Evolutionary conservation across 2,888 invertebrate species (phyloP).

Genomic region (Synergus gifuensis): DNA sequence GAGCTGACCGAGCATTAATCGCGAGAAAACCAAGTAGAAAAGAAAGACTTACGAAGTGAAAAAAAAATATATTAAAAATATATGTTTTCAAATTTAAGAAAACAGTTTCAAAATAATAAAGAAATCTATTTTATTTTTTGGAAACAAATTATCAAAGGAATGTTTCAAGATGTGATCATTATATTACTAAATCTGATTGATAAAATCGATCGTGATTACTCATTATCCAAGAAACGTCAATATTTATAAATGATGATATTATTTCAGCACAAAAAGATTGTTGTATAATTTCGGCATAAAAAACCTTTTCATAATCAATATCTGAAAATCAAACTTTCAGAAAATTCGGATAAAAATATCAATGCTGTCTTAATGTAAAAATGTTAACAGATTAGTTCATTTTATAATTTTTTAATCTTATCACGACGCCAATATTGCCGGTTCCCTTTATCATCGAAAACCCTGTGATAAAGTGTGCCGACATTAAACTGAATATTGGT

Average conservation of each 20-base stretch:
- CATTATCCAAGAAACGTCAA: not conserved
- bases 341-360: not conserved
- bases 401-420: not conserved
- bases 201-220: not conserved
- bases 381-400: not conserved
- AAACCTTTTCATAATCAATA: not conserved
- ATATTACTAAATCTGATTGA: too few species aligned
- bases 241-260: not conserved
- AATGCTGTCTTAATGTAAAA: not conserved
- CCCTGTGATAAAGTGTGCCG: not conserved
- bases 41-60: not conserved
- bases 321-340: not conserved
- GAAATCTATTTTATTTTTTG: too few species aligned
- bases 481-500: not conserved
- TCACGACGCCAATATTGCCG: not conserved
- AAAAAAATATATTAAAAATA: too few species aligned
- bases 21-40: conserved; percentile 8
- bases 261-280: not conserved
- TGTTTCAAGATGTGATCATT: not conserved
- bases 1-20: conserved; percentile 32
- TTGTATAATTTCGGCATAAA: too few species aligned
- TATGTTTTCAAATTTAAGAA: too few species aligned
- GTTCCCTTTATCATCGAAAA: not conserved
- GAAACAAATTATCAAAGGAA: not conserved
- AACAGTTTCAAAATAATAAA: too few species aligned